Evolutionary conservation across 2,888 invertebrate species (phyloP).

Genomic region (Polia nebulosa): DNA sequence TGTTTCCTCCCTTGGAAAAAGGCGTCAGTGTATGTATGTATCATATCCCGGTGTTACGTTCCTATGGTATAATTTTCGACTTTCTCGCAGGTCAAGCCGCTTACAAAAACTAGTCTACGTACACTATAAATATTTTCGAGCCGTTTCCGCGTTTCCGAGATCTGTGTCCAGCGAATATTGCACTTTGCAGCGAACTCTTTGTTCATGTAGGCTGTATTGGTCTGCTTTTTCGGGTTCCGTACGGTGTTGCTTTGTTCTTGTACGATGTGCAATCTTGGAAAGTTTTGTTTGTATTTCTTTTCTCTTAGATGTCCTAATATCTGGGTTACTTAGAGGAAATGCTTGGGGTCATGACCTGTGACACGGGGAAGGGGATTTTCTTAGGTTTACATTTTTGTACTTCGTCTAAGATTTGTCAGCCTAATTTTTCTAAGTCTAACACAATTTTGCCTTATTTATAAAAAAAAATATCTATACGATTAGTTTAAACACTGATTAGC

Average conservation of each 20-base stretch:
- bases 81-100: not conserved
- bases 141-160: constrained; percentile 60
- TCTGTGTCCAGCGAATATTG: constrained; percentile 71
- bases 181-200: constrained; percentile 73
- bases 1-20: too few species aligned
- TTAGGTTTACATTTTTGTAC: not conserved
- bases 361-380: not conserved
- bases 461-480: too few species aligned
- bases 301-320: constrained; percentile 11
- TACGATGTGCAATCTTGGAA: constrained; percentile 52
- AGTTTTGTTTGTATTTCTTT: constrained; percentile 47
- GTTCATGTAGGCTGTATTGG: constrained; percentile 69
- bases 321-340: not conserved
- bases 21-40: too few species aligned
- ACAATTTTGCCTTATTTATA: too few species aligned
- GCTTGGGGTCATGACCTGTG: not conserved
- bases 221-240: constrained; percentile 58
- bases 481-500: too few species aligned
- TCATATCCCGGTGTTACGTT: too few species aligned
- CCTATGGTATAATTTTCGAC: not conserved
- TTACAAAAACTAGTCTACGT: not conserved
- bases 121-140: constrained; percentile 51
- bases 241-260: constrained; percentile 51
- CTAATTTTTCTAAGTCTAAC: not conserved
- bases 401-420: not conserved